Base-by-base conservation (phyloP, 2,113 vertebrate genomes). In the Melanocharis versteri region DNA sequence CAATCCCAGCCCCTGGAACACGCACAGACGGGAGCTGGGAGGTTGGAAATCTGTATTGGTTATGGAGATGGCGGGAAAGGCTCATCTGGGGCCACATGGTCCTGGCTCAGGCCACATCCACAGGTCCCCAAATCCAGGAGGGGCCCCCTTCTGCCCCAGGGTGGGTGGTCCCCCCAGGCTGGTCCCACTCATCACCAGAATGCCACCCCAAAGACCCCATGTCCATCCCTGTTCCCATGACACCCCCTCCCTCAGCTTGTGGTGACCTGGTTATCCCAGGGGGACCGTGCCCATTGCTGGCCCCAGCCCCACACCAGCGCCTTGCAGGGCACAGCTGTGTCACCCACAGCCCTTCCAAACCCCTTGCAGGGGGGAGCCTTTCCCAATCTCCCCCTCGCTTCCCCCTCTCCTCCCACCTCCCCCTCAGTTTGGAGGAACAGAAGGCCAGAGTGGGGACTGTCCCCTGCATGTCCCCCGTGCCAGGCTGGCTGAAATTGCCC, bases 401-500 rank as follows among this genome's bases (percentile, higher is more conserved):
- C 14, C 51, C 69, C 54, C 48, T 88, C 77, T 95, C 53, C 54
- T 75, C 76, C 77, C 57, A 33, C 60, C 48, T 90, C 31, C 76
- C 2, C 0, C 69, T 35, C 39, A 31, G 56, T 7, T 15, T 2
- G 0, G 73, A 93, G 70, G 45, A 82, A 30, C 16, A 3, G 61
- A 30, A 65, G 72, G 57, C 15, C 5, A 3, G 68, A 53, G 79
- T 3, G 13, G 62, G 60, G 73, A 66, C 51, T 0, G 3, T 70
- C 42, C 72, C 75, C 40, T 0, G 0, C 1, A 2, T 45, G 42
- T 51, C 42, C 71, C 53, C 57, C 0, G 0, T 6, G 62, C 75
- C 19, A 4, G 16, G 39, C 30, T 4, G 18, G 78, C 81, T 58
- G 66, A 61, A 61, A 58, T 65, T 22, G 87, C 64, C 71, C 76